These are phyloP conservation scores for Aplodontia rufa DNA, from an alignment of 2,113 vertebrate genomes.

Conservation along the genomic window DNA sequence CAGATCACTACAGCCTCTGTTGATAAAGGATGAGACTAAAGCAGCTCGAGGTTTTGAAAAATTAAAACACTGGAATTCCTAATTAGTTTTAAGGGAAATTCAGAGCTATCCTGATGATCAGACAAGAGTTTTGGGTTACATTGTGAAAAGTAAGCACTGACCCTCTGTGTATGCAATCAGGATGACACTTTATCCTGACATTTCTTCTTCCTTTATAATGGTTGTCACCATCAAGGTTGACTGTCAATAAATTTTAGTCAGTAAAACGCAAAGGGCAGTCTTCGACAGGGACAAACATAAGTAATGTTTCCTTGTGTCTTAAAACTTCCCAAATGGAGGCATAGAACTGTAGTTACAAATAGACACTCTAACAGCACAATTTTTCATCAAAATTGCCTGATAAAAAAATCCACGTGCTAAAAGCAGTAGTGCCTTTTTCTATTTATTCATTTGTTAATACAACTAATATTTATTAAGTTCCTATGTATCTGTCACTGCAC, in stretches of 20 bases:
- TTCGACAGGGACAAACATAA: neutral
- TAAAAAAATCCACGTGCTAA: neutral
- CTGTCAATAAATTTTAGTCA: conserved; percentile 52
- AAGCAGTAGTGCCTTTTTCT: neutral
- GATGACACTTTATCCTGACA: neutral
- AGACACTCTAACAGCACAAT: neutral
- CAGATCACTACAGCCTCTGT: neutral
- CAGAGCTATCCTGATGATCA: neutral
- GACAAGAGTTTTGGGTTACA: neutral
- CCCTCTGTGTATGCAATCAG: neutral
- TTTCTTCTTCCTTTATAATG: conserved; percentile 19
- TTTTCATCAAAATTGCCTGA: neutral
- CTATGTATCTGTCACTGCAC: neutral
- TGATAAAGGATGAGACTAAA: neutral
- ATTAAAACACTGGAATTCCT: neutral
- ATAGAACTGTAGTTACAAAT: neutral
- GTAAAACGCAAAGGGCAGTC: neutral
- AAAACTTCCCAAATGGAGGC: neutral
- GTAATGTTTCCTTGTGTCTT: neutral
- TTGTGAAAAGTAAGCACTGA: neutral
- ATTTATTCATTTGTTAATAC: neutral
- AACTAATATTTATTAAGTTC: neutral
- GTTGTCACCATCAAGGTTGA: neutral
- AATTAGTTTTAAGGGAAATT: neutral
- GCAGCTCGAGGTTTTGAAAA: neutral